phyloP scores from a whole-genome alignment of 2,888 invertebrate species.

The Pseudococcus jackbeardsleyi region DNA sequence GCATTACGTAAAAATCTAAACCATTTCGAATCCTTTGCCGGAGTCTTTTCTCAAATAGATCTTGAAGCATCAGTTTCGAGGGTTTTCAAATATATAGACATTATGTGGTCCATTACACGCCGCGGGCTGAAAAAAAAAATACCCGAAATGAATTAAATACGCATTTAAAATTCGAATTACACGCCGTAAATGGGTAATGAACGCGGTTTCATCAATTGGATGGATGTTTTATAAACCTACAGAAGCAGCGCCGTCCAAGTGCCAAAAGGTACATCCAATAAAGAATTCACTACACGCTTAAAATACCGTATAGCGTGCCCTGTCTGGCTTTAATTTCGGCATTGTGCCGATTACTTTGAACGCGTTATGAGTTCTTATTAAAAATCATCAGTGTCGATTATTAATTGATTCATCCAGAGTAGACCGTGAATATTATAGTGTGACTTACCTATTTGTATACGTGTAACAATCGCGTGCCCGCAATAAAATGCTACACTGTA shows the following conservation, averaged over 20 bases:
- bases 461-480: conserved; percentile 24
- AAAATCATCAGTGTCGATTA: conserved; percentile 26
- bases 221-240: conserved; percentile 39
- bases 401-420: conserved; percentile 43
- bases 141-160: conserved; percentile 62
- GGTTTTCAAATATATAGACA: conserved; percentile 53
- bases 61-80: background rate
- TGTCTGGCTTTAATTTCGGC: conserved; percentile 54
- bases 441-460: conserved; percentile 1
- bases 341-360: conserved; percentile 51
- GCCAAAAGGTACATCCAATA: conserved; percentile 53
- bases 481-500: background rate
- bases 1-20: conserved; percentile 1
- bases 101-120: conserved; percentile 47
- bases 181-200: conserved; percentile 63
- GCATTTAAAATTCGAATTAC: conserved; percentile 64
- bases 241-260: background rate
- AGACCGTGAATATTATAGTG: conserved; percentile 48
- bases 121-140: conserved; percentile 16
- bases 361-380: conserved; percentile 16
- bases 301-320: conserved; percentile 54
- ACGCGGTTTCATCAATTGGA: conserved; percentile 55
- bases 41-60: background rate
- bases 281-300: conserved; percentile 46
- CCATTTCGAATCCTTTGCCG: background rate